Evolutionary conservation across 2,888 invertebrate species (phyloP).

Genomic region (Xylota sylvarum): DNA sequence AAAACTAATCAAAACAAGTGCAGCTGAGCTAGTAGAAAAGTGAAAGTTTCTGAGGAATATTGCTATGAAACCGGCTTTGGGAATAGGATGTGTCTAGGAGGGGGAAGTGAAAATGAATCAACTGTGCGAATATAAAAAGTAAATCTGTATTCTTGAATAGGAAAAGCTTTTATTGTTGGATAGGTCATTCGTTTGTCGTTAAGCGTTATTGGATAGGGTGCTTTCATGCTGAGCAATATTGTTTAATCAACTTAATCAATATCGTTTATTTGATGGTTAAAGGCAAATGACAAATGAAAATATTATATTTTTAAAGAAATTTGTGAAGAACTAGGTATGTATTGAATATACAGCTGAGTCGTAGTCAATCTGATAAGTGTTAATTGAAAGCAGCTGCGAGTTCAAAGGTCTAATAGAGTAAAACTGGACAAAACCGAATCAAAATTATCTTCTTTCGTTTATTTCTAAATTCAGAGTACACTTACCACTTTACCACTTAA

Average conservation of each 20-base stretch:
- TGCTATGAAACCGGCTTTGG: constrained; percentile 21
- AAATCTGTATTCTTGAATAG: neutral
- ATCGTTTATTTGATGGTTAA: neutral
- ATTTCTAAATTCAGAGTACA: too few relatives aligned
- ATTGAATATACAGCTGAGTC: too few relatives aligned
- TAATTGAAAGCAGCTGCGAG: neutral
- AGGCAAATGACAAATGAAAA: neutral
- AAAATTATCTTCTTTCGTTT: too few relatives aligned
- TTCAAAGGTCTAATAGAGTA: too few relatives aligned
- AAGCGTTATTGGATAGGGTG: neutral
- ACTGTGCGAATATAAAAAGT: neutral
- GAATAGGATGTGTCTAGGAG: neutral
- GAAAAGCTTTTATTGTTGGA: neutral
- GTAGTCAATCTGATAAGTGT: neutral
- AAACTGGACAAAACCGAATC: too few relatives aligned
- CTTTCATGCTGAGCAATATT: too few relatives aligned
- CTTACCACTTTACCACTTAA: too few relatives aligned
- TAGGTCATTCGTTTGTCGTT: neutral
- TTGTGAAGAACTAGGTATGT: too few relatives aligned
- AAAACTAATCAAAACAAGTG: constrained; percentile 25
- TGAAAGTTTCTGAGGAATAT: constrained; percentile 22
- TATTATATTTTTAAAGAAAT: too few relatives aligned
- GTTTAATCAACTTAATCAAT: too few relatives aligned
- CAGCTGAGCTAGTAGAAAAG: constrained; percentile 24
- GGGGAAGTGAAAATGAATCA: neutral